phyloP scores from a whole-genome alignment of 2,888 invertebrate species.

The Teleogryllus oceanicus region DNA sequence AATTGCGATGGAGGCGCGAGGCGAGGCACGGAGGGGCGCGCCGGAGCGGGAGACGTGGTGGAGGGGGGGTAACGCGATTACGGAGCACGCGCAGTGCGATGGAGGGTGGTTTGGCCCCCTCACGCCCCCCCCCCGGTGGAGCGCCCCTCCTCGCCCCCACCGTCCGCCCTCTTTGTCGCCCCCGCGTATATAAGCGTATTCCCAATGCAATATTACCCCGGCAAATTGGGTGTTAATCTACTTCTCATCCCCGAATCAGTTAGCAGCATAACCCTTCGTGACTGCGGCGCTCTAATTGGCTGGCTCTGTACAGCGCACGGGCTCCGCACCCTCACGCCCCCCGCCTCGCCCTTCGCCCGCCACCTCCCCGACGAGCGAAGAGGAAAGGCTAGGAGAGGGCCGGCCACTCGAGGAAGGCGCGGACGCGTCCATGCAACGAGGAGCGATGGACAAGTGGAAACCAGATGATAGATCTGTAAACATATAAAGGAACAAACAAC shows the following conservation, averaged over 20 bases:
- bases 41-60: not conserved
- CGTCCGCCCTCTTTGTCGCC: not conserved
- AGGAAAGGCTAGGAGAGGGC: too few relatives aligned
- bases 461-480: too few relatives aligned
- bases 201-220: constrained; percentile 24
- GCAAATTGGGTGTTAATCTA: constrained; percentile 26
- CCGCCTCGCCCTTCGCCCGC: not conserved
- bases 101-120: not conserved
- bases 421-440: too few relatives aligned
- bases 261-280: constrained; percentile 24
- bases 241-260: constrained; percentile 26
- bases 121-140: not conserved
- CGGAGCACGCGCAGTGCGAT: constrained; percentile 9
- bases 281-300: constrained; percentile 19
- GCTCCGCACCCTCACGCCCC: not conserved
- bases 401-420: too few relatives aligned
- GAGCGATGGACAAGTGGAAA: too few relatives aligned
- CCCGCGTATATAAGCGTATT: constrained; percentile 18
- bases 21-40: not conserved
- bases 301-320: not conserved
- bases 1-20: constrained; percentile 18
- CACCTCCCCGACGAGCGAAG: too few relatives aligned
- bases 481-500: too few relatives aligned
- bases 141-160: not conserved
- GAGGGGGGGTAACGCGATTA: not conserved